Evolutionary conservation across 2,888 invertebrate genomes (phyloP), one percentile per base, ranked within the genome.

Genomic region (Epiperipatus broadwayi): DNA sequence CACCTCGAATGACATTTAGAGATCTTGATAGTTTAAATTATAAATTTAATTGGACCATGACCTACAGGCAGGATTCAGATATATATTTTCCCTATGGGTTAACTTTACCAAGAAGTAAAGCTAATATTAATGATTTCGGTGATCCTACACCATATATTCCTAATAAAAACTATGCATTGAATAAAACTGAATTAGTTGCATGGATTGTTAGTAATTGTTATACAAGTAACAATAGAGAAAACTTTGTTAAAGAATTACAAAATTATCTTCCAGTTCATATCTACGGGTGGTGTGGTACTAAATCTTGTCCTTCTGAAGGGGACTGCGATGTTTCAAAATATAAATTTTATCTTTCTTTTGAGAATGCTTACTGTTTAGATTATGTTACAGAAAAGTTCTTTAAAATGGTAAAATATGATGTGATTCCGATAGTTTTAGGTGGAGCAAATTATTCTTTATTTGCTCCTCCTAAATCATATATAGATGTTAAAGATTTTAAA

Each of bases 141-240:
- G n/a, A n/a, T n/a, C n/a, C 14, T 2, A 5, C 20, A 4, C 15
- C 14, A 5, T 5, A 33, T 14, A 5, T 21, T 1, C n/a, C 20
- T 12, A 31, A 37, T 25, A 50, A 47, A 41, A 54, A 57, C 45
- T 58, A 52, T 40, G 54, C 56, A 2, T 41, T 36, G 0, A 55
- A 54, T 5, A 61, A 61, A 45, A 55, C 53, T 3, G 55, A 56
- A 41, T 48, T 52, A 45, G 58, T 57, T 5, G 59, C 59, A 2
- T 60, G 60, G 60, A 57, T 61, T 44, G 60, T 59, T 7, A 58
- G 58, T 12, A 60, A 60, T 45, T 61, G 61, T 41, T 52, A 53
- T 4, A 57, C 59, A 3, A 47, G 52, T 10, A 57, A 58, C 40
- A 50, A 52, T 2, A 49, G 60, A 10, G 46, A 52, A 20, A 52